Base-by-base conservation (phyloP, 2,797 vertebrate species). In the Callimico goeldii region DNA sequence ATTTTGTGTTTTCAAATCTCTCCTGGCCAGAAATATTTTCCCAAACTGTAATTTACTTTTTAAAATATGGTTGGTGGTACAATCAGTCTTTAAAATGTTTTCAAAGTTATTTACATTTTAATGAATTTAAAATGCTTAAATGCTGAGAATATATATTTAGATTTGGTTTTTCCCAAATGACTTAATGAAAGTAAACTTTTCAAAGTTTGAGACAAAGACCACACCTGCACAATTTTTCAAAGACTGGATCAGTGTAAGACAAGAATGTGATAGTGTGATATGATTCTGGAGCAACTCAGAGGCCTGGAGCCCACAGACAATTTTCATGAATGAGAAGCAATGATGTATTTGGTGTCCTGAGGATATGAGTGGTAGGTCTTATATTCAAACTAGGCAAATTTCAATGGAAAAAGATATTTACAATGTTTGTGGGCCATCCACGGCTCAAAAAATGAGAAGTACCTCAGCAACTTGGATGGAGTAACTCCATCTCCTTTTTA, bases 91-190 rank as follows among this genome's bases (percentile, higher is more conserved):
- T 84, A 83, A 93, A 92, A 70, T 97, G 57, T 80, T 94, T 97
- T 87, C 52, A 64, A 92, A 96, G 76, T 96, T 96, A 94, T 88
- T 97, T 96, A 93, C 55, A 96, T 95, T 90, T 96, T 96, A 95
- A 94, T 90, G 89, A 86, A 83, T 87, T 81, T 94, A 89, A 97
- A 97, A 94, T 93, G 50, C 19, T 95, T 91, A 93, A 75, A 91
- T 96, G 48, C 52, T 82, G 97, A 94, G 52, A 24, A 87, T 94
- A 77, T 73, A 95, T 95, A 92, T 77, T 83, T 97, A 88, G 85
- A 95, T 80, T 89, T 91, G 22, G 0, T 91, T 96, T 97, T 84
- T 64, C 36, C 41, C 12, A 89, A 88, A 57, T 85, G 75, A 70
- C 43, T 96, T 93, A 82, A 93, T 88, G 9, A 11, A 94, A 84